Percentiles rank a stretch among this genome's conserved stretches.
Evolutionary conservation across 2,888 invertebrate species (phyloP).

Genomic region (Mesorhabditis spiculigera): DNA sequence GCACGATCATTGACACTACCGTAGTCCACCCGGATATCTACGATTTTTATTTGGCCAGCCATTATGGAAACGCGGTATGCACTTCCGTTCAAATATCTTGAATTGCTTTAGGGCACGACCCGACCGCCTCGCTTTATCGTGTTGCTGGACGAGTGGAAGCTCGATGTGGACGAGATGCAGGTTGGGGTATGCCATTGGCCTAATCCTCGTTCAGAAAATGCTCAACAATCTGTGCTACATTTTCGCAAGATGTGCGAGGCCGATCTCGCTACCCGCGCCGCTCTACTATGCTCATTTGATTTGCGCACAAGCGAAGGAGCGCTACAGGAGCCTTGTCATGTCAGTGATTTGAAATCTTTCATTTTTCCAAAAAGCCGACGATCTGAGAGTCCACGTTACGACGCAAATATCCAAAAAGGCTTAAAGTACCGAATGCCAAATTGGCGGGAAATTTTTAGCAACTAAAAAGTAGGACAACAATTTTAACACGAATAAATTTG

Average conservation of each 20-base stretch:
- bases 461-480: too few relatives aligned
- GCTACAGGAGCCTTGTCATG: conserved; percentile 14
- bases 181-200: background rate
- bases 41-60: conserved; percentile 91
- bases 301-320: conserved; percentile 84
- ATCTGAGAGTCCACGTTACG: too few relatives aligned
- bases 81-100: background rate
- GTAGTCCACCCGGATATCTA: conserved; percentile 64
- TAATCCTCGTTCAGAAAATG: conserved; percentile 26
- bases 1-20: conserved; percentile 24
- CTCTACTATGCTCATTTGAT: conserved; percentile 98
- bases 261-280: conserved; percentile 96
- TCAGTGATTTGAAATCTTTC: conserved; percentile 8
- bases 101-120: conserved; percentile 73
- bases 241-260: conserved; percentile 70
- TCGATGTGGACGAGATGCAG: conserved; percentile 91
- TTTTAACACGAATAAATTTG: too few relatives aligned
- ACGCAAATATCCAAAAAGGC: too few relatives aligned
- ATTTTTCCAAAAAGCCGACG: background rate
- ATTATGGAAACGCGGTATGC: conserved; percentile 39
- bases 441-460: too few relatives aligned
- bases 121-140: conserved; percentile 99
- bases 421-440: too few relatives aligned
- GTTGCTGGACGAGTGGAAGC: conserved; percentile 97
- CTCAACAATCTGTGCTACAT: conserved; percentile 30